Evolutionary conservation across 1,140 invertebrate genomes (phyloP).

Genomic region (Zaprionus africanus): DNA sequence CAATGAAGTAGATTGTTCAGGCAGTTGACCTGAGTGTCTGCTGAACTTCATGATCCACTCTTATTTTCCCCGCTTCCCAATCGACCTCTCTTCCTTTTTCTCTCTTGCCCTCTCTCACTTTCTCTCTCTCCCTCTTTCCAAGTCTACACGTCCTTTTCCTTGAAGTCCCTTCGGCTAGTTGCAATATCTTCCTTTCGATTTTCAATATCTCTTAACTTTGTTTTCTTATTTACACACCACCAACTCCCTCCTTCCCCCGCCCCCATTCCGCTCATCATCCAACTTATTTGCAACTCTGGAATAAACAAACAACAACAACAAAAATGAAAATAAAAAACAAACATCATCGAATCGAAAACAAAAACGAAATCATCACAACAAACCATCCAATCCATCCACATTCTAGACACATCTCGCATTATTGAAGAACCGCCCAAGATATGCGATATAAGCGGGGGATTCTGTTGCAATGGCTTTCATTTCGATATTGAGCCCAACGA

Average conservation of each 20-base stretch:
- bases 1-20: background rate
- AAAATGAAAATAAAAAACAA: background rate
- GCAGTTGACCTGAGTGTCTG: background rate
- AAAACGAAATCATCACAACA: conserved; percentile 45
- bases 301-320: conserved; percentile 14
- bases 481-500: conserved; percentile 79
- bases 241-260: background rate
- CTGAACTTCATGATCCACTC: background rate
- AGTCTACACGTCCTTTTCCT: background rate
- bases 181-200: conserved; percentile 17
- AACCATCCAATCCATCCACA: conserved; percentile 73
- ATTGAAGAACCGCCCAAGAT: conserved; percentile 73
- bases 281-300: conserved; percentile 15
- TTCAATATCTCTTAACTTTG: conserved; percentile 42
- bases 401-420: conserved; percentile 81
- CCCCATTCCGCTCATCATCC: background rate
- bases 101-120: conserved; percentile 1
- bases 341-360: conserved; percentile 25
- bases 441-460: conserved; percentile 69
- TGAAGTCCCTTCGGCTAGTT: conserved; percentile 26
- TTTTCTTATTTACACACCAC: conserved; percentile 40
- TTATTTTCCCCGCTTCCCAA: background rate
- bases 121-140: background rate
- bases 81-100: background rate
- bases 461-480: conserved; percentile 77